Conservation (phyloP, 1,140 invertebrate species). For the Charaxes varanes region DNA sequence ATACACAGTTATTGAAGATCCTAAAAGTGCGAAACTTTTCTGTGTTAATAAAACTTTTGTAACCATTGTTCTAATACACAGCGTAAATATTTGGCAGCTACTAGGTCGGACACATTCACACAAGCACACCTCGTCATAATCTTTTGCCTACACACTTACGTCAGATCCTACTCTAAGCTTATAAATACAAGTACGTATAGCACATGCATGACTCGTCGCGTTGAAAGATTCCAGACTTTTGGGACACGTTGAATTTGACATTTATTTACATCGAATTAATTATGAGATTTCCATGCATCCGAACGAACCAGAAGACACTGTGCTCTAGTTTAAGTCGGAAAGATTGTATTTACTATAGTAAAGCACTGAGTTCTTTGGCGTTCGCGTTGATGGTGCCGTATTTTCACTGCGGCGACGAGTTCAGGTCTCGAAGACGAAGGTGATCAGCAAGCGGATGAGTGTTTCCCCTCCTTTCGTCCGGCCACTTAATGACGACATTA, state of each 20-base stretch:
- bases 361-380: conserved; percentile 45
- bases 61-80: conserved; percentile 19
- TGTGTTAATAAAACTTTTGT: conserved; percentile 17
- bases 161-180: conserved; percentile 25
- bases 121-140: conserved; percentile 17
- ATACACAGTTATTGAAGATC: conserved; percentile 22
- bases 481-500: conserved; percentile 52
- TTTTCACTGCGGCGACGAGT: conserved; percentile 52
- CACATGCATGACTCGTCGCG: conserved; percentile 17
- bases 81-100: conserved; percentile 17
- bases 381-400: conserved; percentile 23
- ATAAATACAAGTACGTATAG: conserved; percentile 22
- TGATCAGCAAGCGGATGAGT: conserved; percentile 48
- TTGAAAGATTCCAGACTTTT: conserved; percentile 14
- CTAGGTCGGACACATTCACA: conserved; percentile 24
- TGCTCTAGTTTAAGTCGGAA: conserved; percentile 34
- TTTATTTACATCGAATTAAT: conserved; percentile 41
- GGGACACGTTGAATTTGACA: conserved; percentile 25
- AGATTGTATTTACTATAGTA: conserved; percentile 42
- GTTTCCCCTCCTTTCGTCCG: conserved; percentile 38
- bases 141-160: conserved; percentile 24
- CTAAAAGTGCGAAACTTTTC: conserved; percentile 17
- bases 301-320: conserved; percentile 37
- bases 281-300: conserved; percentile 25
- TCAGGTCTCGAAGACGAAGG: conserved; percentile 46